These are phyloP conservation scores for Arion vulgaris DNA, from an alignment of 1,140 invertebrate species.

Conservation along the genomic window DNA sequence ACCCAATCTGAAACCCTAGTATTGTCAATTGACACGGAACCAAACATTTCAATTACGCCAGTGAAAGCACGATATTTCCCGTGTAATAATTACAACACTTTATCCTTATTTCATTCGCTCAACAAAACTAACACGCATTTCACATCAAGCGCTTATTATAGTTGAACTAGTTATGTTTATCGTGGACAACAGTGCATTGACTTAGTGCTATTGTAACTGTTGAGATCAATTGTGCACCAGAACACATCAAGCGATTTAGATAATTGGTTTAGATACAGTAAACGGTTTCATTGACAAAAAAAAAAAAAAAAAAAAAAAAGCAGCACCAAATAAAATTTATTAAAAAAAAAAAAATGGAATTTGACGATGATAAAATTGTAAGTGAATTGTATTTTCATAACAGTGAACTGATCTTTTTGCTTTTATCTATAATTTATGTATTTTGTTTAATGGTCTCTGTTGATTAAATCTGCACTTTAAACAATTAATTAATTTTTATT, in stretches of 20 bases:
- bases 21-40: slow-evolving; percentile 13
- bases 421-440: too few species aligned
- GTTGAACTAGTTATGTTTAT: slow-evolving; percentile 10
- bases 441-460: neutral
- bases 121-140: slow-evolving; percentile 9
- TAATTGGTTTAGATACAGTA: slow-evolving; percentile 26
- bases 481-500: slow-evolving; percentile 3
- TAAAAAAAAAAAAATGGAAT: too few species aligned
- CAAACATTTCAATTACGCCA: slow-evolving; percentile 14
- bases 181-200: neutral
- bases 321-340: too few species aligned
- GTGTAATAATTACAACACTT: neutral
- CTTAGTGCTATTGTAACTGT: neutral
- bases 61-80: neutral
- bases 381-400: slow-evolving; percentile 29
- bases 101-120: neutral
- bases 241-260: slow-evolving; percentile 15
- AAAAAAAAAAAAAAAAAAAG: neutral
- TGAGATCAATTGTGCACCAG: neutral
- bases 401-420: neutral
- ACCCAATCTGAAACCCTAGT: neutral
- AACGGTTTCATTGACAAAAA: neutral
- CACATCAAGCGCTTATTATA: slow-evolving; percentile 11
- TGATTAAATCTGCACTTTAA: neutral
- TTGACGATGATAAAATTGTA: too few species aligned